These are phyloP conservation scores for Melanotus villosus DNA, from an alignment of 2,888 invertebrate species.

Conservation along the genomic window DNA sequence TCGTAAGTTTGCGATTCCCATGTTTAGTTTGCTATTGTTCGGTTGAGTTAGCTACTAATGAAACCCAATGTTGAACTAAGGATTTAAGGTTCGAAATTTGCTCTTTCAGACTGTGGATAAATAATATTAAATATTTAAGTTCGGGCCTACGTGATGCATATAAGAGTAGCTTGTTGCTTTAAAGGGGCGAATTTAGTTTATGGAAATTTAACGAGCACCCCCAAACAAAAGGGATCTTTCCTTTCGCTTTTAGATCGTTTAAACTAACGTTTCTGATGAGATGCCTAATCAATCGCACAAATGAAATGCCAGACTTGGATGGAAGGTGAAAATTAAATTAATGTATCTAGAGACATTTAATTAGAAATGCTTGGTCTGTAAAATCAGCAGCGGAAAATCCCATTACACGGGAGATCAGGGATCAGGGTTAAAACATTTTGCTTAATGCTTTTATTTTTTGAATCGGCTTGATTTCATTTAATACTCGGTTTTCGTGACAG, in stretches of 20 bases:
- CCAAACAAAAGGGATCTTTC: neutral
- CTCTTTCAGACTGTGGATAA: neutral
- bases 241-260: neutral
- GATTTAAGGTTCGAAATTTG: neutral
- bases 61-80: neutral
- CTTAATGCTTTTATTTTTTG: no score
- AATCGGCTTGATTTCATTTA: neutral
- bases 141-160: neutral
- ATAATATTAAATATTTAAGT: constrained; percentile 10
- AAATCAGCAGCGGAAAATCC: no score
- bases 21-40: neutral
- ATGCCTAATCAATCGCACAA: constrained; percentile 1
- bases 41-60: neutral
- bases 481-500: neutral
- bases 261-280: neutral
- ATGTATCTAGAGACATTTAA: neutral
- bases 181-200: constrained; percentile 10
- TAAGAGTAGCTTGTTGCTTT: neutral
- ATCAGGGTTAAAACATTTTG: no score
- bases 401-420: no score
- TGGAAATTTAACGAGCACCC: constrained; percentile 25
- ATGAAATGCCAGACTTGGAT: neutral
- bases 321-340: constrained; percentile 3
- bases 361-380: no score
- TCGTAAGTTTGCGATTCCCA: neutral